Evolutionary conservation across 2,888 invertebrate genomes (phyloP), one percentile per base, ranked within the genome.

Genomic region (Dicycla oo): DNA sequence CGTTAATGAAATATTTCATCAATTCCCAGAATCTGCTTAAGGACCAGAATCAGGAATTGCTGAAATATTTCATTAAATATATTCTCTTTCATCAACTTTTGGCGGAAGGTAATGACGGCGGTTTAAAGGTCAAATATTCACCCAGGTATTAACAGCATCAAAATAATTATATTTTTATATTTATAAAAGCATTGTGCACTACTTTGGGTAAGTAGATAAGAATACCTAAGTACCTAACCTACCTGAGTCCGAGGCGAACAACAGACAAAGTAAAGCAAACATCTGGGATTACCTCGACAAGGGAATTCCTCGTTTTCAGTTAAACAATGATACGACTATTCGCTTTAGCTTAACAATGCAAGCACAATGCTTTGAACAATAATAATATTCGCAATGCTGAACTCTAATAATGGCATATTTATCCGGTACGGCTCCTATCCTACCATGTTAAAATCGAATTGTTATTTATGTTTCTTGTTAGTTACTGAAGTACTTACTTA

Each of bases 301-400:
- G 73, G 80, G 75, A 80, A 60, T 63, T 54, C 58, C 63, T 63
- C 8, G 15, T 40, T 47, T 58, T 57, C 23, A 58, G 18, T 30
- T 18, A 62, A 58, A 78, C 78, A 75, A 79, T 79, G 80, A 40
- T 43, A 73, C 47, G 38, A 49, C 11, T 56, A 34, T n/a, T 53
- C 20, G 3, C 5, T 43, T 45, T 58, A 47, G 58, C 53, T 51
- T n/a, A 47, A 20, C 13, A 26, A 38, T 61, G 54, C n/a, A n/a
- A n/a, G n/a, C n/a, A n/a, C n/a, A n/a, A n/a, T 57, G 23, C 49
- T 45, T 49, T 6, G 20, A 54, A 72, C 56, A 56, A 56, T 18
- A 20, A 26, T 43, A 38, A 70, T 43, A 75, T 51, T 72, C 56
- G 61, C 61, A 72, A 49, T 60, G 54, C 60, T 72, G 26, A 13